Base-by-base conservation (phyloP, 1,140 invertebrate species). In the Eriosoma lanigerum region DNA sequence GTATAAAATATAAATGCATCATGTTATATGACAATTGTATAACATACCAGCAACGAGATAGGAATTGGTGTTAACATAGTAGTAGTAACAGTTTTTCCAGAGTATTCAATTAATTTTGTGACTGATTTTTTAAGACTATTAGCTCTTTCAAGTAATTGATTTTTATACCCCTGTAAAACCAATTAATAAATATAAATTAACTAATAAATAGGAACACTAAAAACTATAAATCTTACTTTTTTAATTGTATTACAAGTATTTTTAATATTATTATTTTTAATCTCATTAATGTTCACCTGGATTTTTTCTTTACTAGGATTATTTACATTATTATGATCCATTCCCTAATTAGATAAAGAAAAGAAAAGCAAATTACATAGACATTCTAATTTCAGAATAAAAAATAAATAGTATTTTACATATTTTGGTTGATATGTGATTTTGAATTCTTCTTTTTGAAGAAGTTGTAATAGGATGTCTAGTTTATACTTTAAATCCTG, bases 401-500 rank as follows among this genome's bases (percentile, higher is more conserved):
- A 38, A 21, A 21, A 3, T 60, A 50, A 17, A 64, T n/a, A n/a
- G n/a, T 48, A 81, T 26, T 19, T 75, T 73, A 72, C 81, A 38
- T 52, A 50, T 60, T 29, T 54, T 2, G 26, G 50, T 48, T 72
- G 66, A 62, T 72, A 81, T 73, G 68, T 58, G 3, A 56, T 78
- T 81, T 76, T 72, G 24, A 76, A 66, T 50, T 82, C 76, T 75
- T 82, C 81, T 73, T 81, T 80, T 68, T 91, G 89, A 56, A 96
- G 86, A 1, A 92, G 91, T 82, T 91, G 88, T 60, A 95, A 87
- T 44, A 96, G 86, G 83, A 90, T 88, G 83, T 92, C 91, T 60
- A 95, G 87, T 85, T 96, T 95, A 81, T 93, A 89, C 82, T 92
- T 91, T 72, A 96, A 86, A 58, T 92, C 87, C 81, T 90, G 89